Evolutionary conservation across 2,113 vertebrate species (phyloP).

Genomic region (Plestiodon gilberti): DNA sequence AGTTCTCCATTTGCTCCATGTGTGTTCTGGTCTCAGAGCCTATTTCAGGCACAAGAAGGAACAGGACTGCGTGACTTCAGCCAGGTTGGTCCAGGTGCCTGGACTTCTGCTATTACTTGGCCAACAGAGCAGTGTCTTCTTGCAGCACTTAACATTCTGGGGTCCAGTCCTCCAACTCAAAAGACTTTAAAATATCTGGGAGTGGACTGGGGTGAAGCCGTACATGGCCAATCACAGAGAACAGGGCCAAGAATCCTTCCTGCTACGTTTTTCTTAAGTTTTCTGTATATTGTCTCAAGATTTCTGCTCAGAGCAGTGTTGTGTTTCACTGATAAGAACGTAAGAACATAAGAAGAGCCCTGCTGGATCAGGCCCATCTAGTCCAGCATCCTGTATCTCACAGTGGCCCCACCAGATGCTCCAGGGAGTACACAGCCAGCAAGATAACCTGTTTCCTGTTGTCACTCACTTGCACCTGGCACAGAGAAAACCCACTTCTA

Average conservation of each 20-base stretch:
- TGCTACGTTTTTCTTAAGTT: background rate
- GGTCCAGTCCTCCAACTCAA: background rate
- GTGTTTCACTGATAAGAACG: constrained; percentile 2
- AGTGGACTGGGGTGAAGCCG: background rate
- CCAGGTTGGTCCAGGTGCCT: too few species aligned
- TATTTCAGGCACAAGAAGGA: background rate
- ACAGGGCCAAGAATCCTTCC: background rate
- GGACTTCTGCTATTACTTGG: background rate
- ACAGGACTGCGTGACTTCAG: background rate
- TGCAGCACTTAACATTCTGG: background rate
- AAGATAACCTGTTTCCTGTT: too few species aligned
- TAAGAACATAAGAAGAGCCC: too few species aligned
- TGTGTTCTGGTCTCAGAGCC: background rate
- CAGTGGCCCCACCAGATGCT: too few species aligned
- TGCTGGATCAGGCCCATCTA: too few species aligned
- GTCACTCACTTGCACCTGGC: too few species aligned
- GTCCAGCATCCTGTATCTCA: too few species aligned
- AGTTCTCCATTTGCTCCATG: background rate
- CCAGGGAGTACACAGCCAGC: too few species aligned
- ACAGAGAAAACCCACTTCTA: too few species aligned
- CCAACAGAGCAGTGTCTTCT: background rate
- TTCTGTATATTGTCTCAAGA: constrained; percentile 13
- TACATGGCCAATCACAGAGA: too few species aligned
- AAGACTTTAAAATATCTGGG: background rate
- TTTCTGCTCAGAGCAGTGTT: constrained; percentile 8